These are phyloP conservation scores for Phengaris arion DNA, from an alignment of 2,888 invertebrate species.

Conservation along the genomic window DNA sequence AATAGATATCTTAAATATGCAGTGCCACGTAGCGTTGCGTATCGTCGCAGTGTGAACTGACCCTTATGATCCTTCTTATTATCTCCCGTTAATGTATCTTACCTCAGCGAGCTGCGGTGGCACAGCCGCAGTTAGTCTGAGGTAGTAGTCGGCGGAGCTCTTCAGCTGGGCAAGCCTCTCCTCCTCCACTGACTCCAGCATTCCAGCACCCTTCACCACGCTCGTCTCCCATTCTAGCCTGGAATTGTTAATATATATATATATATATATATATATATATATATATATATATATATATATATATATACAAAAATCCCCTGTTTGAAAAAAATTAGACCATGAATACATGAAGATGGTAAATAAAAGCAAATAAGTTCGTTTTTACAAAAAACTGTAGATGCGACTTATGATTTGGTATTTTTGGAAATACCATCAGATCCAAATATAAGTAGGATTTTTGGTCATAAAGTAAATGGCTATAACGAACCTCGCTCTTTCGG, in stretches of 20 bases:
- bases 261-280: too few relatives aligned
- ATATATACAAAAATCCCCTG: too few relatives aligned
- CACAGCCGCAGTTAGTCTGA: conserved; percentile 83
- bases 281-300: too few relatives aligned
- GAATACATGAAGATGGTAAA: not conserved
- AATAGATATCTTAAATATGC: too few relatives aligned
- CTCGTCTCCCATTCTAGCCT: conserved; percentile 95
- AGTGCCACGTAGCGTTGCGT: too few relatives aligned
- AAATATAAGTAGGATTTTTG: not conserved
- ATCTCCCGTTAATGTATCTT: conserved; percentile 35
- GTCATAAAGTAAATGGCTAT: not conserved
- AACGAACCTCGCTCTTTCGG: conserved; percentile 89
- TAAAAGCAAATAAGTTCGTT: not conserved
- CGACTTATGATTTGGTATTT: not conserved
- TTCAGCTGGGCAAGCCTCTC: conserved; percentile 91
- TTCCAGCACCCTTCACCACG: conserved; percentile 90
- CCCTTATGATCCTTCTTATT: too few relatives aligned
- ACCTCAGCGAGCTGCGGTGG: conserved; percentile 89
- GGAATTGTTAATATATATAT: not conserved
- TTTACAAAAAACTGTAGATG: not conserved
- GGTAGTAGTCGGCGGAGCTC: conserved; percentile 82
- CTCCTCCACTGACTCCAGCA: conserved; percentile 93
- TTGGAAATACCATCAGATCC: not conserved
- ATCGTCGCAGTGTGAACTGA: too few relatives aligned
- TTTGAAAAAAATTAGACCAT: too few relatives aligned